Conservation (phyloP, 2,113 vertebrate genomes). For the Silurus meridionalis region DNA sequence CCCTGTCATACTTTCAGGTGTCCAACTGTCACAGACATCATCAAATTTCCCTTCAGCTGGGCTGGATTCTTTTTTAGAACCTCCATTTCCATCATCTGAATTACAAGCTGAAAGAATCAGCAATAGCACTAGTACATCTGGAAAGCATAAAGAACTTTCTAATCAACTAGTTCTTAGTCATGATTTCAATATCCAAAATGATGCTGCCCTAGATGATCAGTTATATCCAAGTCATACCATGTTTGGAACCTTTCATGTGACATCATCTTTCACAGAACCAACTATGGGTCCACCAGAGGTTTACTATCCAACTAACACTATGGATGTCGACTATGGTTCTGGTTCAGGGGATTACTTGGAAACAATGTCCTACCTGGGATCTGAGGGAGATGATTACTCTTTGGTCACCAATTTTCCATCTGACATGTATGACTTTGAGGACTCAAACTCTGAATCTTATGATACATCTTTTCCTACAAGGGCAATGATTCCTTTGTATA, state of each 20-base stretch:
- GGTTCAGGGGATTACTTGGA: constrained; percentile 85
- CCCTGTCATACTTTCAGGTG: constrained; percentile 43
- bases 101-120: neutral
- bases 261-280: constrained; percentile 67
- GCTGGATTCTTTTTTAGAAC: constrained; percentile 20
- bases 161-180: constrained; percentile 51
- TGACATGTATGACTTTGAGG: constrained; percentile 77
- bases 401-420: constrained; percentile 66
- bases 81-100: constrained; percentile 44
- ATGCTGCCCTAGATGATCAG: constrained; percentile 44
- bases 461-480: constrained; percentile 84
- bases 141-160: constrained; percentile 46
- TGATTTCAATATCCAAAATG: constrained; percentile 44
- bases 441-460: constrained; percentile 75
- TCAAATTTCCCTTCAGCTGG: constrained; percentile 36
- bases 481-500: constrained; percentile 75
- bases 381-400: constrained; percentile 67
- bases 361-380: constrained; percentile 72
- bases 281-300: constrained; percentile 69
- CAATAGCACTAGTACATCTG: constrained; percentile 19
- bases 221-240: constrained; percentile 70
- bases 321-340: constrained; percentile 81
- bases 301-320: constrained; percentile 67
- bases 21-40: constrained; percentile 27
- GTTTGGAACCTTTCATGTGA: constrained; percentile 62